Percentiles rank a stretch among this genome's conserved stretches.
Conservation (phyloP, 1,140 invertebrate species). For the Drosophila azteca region DNA sequence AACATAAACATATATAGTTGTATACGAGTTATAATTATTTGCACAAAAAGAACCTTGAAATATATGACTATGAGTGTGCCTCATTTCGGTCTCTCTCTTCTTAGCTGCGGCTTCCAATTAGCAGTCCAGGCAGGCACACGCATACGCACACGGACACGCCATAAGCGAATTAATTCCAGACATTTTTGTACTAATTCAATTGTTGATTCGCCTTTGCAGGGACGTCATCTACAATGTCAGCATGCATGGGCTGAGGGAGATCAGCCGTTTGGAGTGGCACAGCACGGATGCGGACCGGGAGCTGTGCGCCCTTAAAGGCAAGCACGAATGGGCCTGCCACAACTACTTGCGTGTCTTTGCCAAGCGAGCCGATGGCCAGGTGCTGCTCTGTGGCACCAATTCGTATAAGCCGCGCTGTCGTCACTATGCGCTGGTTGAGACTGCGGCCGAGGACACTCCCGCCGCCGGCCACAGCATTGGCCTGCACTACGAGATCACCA, state of each 20-base stretch:
- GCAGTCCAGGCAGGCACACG: slow-evolving; percentile 54
- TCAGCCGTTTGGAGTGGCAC: slow-evolving; percentile 90
- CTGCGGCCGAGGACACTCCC: slow-evolving; percentile 27
- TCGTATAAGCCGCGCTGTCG: slow-evolving; percentile 97
- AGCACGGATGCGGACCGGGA: slow-evolving; percentile 92
- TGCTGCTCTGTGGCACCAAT: slow-evolving; percentile 98
- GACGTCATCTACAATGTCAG: slow-evolving; percentile 93
- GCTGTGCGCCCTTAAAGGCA: slow-evolving; percentile 94
- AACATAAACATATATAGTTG: slow-evolving; percentile 56
- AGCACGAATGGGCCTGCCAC: slow-evolving; percentile 94
- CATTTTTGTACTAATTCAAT: slow-evolving; percentile 84
- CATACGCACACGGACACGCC: slow-evolving; percentile 69
- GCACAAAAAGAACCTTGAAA: slow-evolving; percentile 65
- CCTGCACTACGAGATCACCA: slow-evolving; percentile 83
- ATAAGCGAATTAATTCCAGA: slow-evolving; percentile 57
- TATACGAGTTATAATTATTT: slow-evolving; percentile 71
- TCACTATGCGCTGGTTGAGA: slow-evolving; percentile 70
- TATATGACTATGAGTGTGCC: slow-evolving; percentile 15
- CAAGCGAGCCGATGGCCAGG: slow-evolving; percentile 87
- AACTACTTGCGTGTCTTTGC: slow-evolving; percentile 96
- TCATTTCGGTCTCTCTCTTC: slow-evolving; percentile 37
- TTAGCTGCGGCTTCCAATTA: slow-evolving; percentile 52
- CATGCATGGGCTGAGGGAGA: slow-evolving; percentile 88
- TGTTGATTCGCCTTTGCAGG: slow-evolving; percentile 77
- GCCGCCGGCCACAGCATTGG: slow-evolving; percentile 10